These are phyloP conservation scores for Conomelus anceps DNA, from an alignment of 2,888 invertebrate species.

Conservation along the genomic window DNA sequence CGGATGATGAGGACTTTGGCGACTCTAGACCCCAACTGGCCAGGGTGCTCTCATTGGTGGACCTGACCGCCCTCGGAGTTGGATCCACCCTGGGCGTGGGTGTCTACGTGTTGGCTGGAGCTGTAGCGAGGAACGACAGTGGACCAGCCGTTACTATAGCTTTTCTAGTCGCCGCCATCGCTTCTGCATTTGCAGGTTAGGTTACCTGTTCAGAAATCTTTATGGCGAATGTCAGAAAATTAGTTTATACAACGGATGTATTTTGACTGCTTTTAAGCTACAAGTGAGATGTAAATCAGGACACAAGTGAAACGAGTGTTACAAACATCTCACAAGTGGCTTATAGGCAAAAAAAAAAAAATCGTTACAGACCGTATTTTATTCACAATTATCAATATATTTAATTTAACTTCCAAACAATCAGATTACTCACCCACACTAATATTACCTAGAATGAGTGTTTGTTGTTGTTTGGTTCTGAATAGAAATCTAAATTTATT, in stretches of 20 bases:
- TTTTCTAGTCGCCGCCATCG: constrained; percentile 85
- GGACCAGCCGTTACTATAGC: constrained; percentile 89
- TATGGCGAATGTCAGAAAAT: neutral
- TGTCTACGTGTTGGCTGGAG: constrained; percentile 88
- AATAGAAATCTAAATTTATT: too few relatives aligned
- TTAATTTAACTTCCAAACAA: too few relatives aligned
- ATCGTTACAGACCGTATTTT: too few relatives aligned
- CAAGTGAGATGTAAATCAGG: too few relatives aligned
- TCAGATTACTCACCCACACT: too few relatives aligned
- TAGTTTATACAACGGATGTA: neutral
- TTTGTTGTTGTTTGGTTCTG: too few relatives aligned
- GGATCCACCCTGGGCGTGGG: constrained; percentile 88
- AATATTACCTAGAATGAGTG: too few relatives aligned
- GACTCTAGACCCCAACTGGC: constrained; percentile 42
- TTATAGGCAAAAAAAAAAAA: too few relatives aligned
- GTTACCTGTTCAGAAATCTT: neutral
- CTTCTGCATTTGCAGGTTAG: constrained; percentile 84
- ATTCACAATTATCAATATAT: too few relatives aligned
- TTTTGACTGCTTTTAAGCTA: neutral
- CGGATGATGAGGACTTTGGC: constrained; percentile 37
- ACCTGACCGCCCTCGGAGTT: constrained; percentile 80
- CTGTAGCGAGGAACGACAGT: constrained; percentile 76
- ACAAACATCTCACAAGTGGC: too few relatives aligned
- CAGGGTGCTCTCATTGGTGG: constrained; percentile 70
- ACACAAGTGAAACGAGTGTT: too few relatives aligned